phyloP scores from a whole-genome alignment of 2,888 invertebrate genomes.

The Epicampocera succincta region DNA sequence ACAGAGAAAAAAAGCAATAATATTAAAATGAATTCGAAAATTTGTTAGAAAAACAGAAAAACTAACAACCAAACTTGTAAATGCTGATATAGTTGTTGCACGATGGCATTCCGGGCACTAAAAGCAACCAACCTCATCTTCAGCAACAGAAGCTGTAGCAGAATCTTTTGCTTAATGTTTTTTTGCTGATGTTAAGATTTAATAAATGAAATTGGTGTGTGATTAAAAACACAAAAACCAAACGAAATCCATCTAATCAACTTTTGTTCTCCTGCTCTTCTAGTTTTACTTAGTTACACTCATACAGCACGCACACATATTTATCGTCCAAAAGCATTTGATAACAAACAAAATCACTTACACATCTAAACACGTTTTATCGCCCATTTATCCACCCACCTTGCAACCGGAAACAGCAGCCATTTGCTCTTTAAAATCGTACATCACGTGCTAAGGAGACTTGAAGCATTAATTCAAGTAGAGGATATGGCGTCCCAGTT shows the following conservation, averaged over 20 bases:
- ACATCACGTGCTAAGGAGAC: constrained; percentile 67
- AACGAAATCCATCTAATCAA: constrained; percentile 82
- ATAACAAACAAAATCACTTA: constrained; percentile 69
- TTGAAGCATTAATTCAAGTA: constrained; percentile 56
- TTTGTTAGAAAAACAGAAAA: constrained; percentile 27
- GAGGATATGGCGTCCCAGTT: constrained; percentile 64
- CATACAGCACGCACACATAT: neutral
- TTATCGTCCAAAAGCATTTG: constrained; percentile 40
- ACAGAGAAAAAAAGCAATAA: constrained; percentile 65
- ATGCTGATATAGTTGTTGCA: constrained; percentile 36
- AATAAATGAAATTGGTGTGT: constrained; percentile 82
- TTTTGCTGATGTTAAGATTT: constrained; percentile 81
- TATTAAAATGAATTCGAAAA: constrained; percentile 74
- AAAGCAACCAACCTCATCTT: constrained; percentile 10
- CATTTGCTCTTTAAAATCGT: constrained; percentile 67
- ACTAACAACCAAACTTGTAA: constrained; percentile 6
- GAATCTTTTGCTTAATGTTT: constrained; percentile 44
- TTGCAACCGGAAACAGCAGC: constrained; percentile 71
- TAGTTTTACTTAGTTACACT: constrained; percentile 35
- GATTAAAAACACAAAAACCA: constrained; percentile 82
- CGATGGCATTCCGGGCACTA: neutral
- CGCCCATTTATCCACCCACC: constrained; percentile 64
- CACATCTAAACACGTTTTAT: constrained; percentile 5
- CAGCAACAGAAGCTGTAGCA: constrained; percentile 9
- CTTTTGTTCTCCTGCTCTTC: constrained; percentile 76